Evolutionary conservation across 2,797 vertebrate genomes (phyloP).

Genomic region (Platyrinchus mystaceus): DNA sequence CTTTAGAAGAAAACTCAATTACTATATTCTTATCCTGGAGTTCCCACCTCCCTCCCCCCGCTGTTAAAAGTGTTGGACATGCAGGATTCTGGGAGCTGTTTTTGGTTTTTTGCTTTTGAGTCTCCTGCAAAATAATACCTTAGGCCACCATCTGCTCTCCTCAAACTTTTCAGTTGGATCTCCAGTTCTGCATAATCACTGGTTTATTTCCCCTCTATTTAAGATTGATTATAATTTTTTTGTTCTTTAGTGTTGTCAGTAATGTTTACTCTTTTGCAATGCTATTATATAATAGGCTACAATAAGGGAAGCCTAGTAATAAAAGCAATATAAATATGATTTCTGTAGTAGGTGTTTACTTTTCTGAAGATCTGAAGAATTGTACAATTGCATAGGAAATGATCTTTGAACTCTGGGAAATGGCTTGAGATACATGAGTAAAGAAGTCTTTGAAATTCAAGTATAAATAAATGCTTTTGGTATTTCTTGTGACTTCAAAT

Average conservation of each 20-base stretch:
- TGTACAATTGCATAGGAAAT: background rate
- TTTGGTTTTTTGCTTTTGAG: background rate
- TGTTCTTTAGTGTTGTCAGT: background rate
- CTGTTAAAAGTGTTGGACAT: fast-evolving
- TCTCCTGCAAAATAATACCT: background rate
- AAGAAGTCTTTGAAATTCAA: background rate
- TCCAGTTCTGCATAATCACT: background rate
- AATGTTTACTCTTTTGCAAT: background rate
- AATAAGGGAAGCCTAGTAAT: background rate
- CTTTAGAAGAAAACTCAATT: no score
- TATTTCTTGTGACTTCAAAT: background rate
- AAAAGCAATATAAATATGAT: background rate
- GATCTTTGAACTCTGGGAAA: background rate
- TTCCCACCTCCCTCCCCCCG: background rate
- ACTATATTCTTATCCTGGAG: background rate
- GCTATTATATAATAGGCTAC: background rate
- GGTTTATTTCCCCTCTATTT: background rate
- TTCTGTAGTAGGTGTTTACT: background rate
- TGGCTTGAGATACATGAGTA: background rate
- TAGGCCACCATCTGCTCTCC: background rate
- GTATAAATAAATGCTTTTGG: background rate
- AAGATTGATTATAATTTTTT: background rate
- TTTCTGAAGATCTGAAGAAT: background rate
- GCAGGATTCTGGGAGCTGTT: background rate
- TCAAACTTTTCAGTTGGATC: background rate